Evolutionary conservation across 2,113 vertebrate genomes (phyloP).

Genomic region (Silurus glanis): DNA sequence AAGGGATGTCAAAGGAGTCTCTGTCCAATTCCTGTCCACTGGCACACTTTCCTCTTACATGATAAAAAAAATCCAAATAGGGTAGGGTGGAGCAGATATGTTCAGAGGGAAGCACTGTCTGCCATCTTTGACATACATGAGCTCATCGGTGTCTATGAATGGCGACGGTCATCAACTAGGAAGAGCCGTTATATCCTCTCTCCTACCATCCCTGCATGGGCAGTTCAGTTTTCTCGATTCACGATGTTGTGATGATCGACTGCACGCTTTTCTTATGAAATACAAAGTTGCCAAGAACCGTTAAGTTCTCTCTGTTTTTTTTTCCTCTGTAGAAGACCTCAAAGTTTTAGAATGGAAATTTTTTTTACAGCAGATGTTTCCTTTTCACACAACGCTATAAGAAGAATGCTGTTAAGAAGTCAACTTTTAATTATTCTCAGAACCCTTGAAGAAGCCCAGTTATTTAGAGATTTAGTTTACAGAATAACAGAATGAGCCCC

Average conservation of each 20-base stretch:
- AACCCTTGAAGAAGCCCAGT: neutral
- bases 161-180: neutral
- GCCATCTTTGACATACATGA: neutral
- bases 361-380: neutral
- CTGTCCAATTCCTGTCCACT: neutral
- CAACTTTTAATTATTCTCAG: neutral
- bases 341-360: neutral
- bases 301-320: neutral
- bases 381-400: neutral
- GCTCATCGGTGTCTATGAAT: neutral
- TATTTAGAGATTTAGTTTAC: neutral
- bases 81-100: neutral
- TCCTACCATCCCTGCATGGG: neutral
- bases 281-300: neutral
- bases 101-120: neutral
- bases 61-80: neutral
- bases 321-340: neutral
- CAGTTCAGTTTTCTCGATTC: neutral
- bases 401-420: neutral
- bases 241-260: neutral
- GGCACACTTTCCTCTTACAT: neutral
- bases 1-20: neutral
- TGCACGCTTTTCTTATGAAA: neutral
- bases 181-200: neutral
- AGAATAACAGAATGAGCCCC: neutral